Base-by-base conservation (phyloP, 1,140 invertebrate species). In the Cryptotermes secundus region DNA sequence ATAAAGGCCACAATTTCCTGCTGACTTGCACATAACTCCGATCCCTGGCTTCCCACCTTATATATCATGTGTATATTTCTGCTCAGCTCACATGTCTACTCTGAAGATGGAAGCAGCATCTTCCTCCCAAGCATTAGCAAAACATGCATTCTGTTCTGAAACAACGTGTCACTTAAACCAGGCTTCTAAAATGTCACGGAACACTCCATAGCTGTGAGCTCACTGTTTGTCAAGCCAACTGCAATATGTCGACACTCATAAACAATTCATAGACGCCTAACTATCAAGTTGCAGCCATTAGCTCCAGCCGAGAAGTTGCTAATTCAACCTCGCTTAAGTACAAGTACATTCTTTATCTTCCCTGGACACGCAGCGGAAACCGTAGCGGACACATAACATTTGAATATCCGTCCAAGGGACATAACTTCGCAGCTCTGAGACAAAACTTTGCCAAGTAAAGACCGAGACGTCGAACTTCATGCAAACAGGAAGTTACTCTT, bases 221-320 rank as follows among this genome's bases (percentile, higher is more conserved):
- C 59, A n/a, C 26, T 72, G 59, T 26, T 72, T 72, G 59, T 72
- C 59, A 72, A 72, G 59, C 26, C 59, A n/a, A 72, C 26, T 72
- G 19, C 59, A 72, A 72, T 31, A 72, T n/a, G 59, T 72, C 26
- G 59, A 72, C 59, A n/a, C 59, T 31, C 59, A 72, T 72, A 72
- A 72, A 72, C 59, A n/a, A 72, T 72, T 72, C 59, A 72, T 72
- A 72, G 59, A 7, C 26, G 59, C 59, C 59, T 72, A 72, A 72
- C 59, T 72, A 72, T 72, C 59, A 72, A 72, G 59, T 72, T 72
- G 31, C 59, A 31, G 59, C 59, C 59, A 72, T 72, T 72, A 72
- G 59, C n/a, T 72, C 9, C 59, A 72, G 59, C 59, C 59, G 59
- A 72, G 59, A 72, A 72, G 59, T 72, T 72, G 59, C 59, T 72